Conservation (phyloP, 2,888 invertebrate species). For the Acanthosepion esculentum region DNA sequence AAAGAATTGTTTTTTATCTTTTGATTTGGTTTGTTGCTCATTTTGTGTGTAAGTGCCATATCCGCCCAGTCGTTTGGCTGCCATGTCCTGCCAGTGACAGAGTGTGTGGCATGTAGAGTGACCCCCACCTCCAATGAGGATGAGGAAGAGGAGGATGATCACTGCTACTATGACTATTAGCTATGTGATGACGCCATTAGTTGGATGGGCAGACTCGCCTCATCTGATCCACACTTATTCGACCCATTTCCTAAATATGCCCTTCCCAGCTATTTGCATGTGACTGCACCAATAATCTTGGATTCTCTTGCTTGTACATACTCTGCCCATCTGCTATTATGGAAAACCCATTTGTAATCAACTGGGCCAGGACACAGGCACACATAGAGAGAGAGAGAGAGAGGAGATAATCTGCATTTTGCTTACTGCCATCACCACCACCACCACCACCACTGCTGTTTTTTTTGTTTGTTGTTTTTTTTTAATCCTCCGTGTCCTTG, state of each 20-base stretch:
- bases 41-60: not conserved
- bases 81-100: not conserved
- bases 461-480: not conserved
- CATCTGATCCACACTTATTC: too few species aligned
- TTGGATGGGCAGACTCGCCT: not conserved
- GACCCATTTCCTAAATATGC: not conserved
- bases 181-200: not conserved
- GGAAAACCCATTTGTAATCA: not conserved
- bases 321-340: not conserved
- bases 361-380: not conserved
- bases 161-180: not conserved
- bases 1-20: not conserved
- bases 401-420: not conserved
- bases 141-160: not conserved
- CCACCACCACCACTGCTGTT: not conserved
- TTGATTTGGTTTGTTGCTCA: not conserved
- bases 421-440: not conserved
- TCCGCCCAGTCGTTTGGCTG: not conserved
- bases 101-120: not conserved
- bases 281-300: not conserved
- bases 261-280: not conserved
- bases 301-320: slow-evolving; percentile 22
- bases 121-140: not conserved
- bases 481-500: not conserved
- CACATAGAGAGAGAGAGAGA: not conserved